Conservation (phyloP, 2,113 vertebrate species). For the Syrrhaptes paradoxus region DNA sequence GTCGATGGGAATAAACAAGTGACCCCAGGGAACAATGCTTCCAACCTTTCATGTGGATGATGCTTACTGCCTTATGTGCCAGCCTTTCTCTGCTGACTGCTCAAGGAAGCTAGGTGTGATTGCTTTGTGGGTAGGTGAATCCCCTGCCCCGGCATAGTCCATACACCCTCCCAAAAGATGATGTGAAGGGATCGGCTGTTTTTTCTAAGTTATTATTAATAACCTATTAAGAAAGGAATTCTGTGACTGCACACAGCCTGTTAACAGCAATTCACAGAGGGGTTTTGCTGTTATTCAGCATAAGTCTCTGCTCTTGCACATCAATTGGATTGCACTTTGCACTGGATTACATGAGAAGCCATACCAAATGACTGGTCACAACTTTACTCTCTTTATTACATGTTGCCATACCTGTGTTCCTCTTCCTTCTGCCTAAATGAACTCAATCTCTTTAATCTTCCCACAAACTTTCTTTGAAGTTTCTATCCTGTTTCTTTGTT, state of each 20-base stretch:
- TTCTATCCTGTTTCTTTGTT: neutral
- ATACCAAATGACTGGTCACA: neutral
- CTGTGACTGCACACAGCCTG: neutral
- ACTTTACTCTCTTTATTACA: neutral
- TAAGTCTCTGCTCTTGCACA: neutral
- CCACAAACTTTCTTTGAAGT: neutral
- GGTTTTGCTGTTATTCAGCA: neutral
- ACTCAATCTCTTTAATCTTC: neutral
- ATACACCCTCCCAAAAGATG: neutral
- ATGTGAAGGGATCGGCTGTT: neutral
- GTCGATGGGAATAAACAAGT: neutral
- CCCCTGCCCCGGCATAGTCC: neutral
- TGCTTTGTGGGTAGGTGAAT: neutral
- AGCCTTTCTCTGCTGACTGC: neutral
- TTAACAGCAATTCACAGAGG: neutral
- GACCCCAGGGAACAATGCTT: neutral
- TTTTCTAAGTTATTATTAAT: neutral
- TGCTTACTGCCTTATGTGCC: neutral
- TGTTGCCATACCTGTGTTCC: neutral
- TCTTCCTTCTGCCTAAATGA: neutral
- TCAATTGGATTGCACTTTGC: neutral
- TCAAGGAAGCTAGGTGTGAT: neutral
- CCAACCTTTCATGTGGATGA: neutral
- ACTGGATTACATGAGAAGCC: neutral
- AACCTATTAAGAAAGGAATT: neutral